Percentiles rank a stretch among this genome's conserved stretches.
Conservation (phyloP, 1,140 invertebrate species). For the Drosophila chauvacae region DNA sequence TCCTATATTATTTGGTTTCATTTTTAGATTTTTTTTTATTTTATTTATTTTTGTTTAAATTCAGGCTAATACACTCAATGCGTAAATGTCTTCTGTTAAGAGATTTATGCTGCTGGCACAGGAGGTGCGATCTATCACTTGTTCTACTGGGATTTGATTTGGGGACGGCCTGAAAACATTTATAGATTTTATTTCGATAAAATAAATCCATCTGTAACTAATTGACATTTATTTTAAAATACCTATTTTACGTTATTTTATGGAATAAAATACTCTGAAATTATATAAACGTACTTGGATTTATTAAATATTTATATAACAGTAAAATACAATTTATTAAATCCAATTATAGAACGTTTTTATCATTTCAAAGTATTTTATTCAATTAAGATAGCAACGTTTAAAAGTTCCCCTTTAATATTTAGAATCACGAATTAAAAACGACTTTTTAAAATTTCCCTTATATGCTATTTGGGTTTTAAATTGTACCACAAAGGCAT, state of each 20-base stretch:
- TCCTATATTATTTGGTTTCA: conserved; percentile 21
- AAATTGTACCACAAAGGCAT: background rate
- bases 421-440: background rate
- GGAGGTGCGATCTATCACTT: conserved; percentile 22
- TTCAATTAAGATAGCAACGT: background rate
- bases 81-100: conserved; percentile 31
- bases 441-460: background rate
- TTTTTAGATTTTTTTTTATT: conserved; percentile 1
- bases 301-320: too few relatives aligned
- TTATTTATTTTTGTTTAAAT: conserved; percentile 13
- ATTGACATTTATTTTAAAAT: background rate
- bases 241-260: background rate
- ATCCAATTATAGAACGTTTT: too few relatives aligned
- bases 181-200: background rate
- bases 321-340: too few relatives aligned
- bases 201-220: background rate
- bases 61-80: conserved; percentile 41
- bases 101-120: conserved; percentile 50
- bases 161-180: background rate
- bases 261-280: too few relatives aligned
- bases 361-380: background rate
- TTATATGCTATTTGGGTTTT: background rate
- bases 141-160: background rate
- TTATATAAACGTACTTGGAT: too few relatives aligned
- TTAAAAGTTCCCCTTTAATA: background rate